Evolutionary conservation across 2,797 vertebrate genomes (phyloP), one percentile per base, ranked within the genome.

Genomic region (Ctenosaura bakeri): DNA sequence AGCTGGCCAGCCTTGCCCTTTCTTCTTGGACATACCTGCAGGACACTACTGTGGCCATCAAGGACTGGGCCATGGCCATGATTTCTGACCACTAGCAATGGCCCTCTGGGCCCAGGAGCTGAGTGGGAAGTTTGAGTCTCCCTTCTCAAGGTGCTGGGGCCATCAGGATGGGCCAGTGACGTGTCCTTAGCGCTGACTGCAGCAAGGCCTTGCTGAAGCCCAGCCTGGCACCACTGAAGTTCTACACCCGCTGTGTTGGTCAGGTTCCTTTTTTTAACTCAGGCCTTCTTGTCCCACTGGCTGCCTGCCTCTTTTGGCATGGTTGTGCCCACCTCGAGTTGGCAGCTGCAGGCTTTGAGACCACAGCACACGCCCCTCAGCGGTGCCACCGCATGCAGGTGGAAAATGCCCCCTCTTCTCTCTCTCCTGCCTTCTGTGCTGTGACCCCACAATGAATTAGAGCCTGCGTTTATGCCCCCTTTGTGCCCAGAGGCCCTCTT

Each of bases 21-120:
- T 98, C 98, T 18, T 98, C 98, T 4, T 99, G 99, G 99, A 92
- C 97, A 50, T 98, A 98, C 69, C 96, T 99, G 62, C 98, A 98
- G 87, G 98, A 99, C 86, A 97, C 97, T 0, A 98, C 98, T 0
- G 73, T 97, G 0, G 98, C 98, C 38, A 91, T 99, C 95, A 98
- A 97, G 90, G 97, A 98, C 92, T 99, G 99, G 98, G 98, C 98
- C 46, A 94, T 98, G 92, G 97, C 98, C 42, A 94, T 98, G 90
- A 96, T 99, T 82, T 98, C 98, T 0, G 97, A 95, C 86, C 97
- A 95, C 9, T 96, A 96, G 89, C 29, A 38, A n/a, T 18, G 20
- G 35, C 35, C 54, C 26, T 38, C 38, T 73, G 96, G 85, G 82
- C 50, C 82, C 88, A 26, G 84, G 66, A 46, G 10, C 46, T 0